phyloP scores from a whole-genome alignment of 2,113 vertebrate genomes.

The Boleophthalmus pectinirostris region DNA sequence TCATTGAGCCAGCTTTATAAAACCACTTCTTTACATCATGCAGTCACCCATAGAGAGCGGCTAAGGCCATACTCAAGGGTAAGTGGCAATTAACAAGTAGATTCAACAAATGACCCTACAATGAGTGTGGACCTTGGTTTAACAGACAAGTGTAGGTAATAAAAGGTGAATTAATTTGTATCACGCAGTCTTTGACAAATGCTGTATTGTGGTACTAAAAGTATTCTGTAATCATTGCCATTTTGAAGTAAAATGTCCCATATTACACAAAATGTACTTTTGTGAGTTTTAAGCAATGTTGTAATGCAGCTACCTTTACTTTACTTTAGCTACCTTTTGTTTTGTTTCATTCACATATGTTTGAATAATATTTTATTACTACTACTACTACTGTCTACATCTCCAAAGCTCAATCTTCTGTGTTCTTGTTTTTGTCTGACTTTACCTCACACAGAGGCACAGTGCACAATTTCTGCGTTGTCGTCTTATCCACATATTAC shows the following conservation, averaged over 20 bases:
- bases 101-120: neutral
- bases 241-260: neutral
- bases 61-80: constrained; percentile 9
- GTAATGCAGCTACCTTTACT: too few species aligned
- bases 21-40: constrained; percentile 25
- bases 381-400: too few species aligned
- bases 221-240: neutral
- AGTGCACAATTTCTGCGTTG: neutral
- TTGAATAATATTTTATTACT: too few species aligned
- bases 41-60: constrained; percentile 19
- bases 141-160: neutral
- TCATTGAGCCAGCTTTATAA: constrained; percentile 18
- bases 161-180: constrained; percentile 3
- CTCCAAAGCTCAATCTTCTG: too few species aligned
- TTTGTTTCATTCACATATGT: too few species aligned
- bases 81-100: constrained; percentile 32
- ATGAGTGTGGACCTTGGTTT: constrained; percentile 3
- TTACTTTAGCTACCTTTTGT: too few species aligned
- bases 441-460: neutral
- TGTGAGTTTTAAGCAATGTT: too few species aligned
- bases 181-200: neutral
- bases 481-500: constrained; percentile 37
- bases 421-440: constrained; percentile 15
- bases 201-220: neutral
- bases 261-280: too few species aligned